Evolutionary conservation across 2,888 invertebrate genomes (phyloP), one percentile per base, ranked within the genome.

Genomic region (Troilus luridus): DNA sequence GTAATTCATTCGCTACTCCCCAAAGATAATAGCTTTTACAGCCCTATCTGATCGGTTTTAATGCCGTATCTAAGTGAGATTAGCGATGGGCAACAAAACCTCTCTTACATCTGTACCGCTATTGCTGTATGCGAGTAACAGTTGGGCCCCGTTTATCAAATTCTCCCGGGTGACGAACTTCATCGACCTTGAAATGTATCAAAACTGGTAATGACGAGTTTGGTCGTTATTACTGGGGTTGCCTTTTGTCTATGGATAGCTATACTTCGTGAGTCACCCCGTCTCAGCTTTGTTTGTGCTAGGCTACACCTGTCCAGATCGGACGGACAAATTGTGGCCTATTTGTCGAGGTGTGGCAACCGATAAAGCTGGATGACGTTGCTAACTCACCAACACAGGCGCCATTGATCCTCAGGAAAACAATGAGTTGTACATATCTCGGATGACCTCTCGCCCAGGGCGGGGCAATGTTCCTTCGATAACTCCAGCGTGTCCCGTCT

Each of bases 341-440:
- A 85, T 85, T 56, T 85, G 85, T 85, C 85, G 85, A 85, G 85
- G 85, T 85, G 85, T 85, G 85, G 85, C 85, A 85, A 85, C 56
- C 56, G 56, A 8, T 85, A 85, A 56, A 58, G 77, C 72, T 77
- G 90, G 90, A 90, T 90, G 90, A 90, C 90, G 64, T 58, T 90
- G 90, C 90, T 62, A 59, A n/a, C 90, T 77, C 67, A n/a, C 21
- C 72, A 77, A 77, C 72, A 90, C 90, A 72, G 72, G 77, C n/a
- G 58, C 90, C 90, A 90, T 90, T 90, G 77, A 90, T 56, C 58
- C 72, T 56, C 89, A 21, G 54, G 67, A 90, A 90, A 90, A 90
- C 90, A 90, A 90, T 90, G 90, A 90, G 90, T 90, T 72, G 90
- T 77, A 90, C 90, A 90, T 90, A 90, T 90, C 77, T 14, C 12